Base-by-base conservation (phyloP, 2,888 invertebrate species). In the Plebejus melissa region DNA sequence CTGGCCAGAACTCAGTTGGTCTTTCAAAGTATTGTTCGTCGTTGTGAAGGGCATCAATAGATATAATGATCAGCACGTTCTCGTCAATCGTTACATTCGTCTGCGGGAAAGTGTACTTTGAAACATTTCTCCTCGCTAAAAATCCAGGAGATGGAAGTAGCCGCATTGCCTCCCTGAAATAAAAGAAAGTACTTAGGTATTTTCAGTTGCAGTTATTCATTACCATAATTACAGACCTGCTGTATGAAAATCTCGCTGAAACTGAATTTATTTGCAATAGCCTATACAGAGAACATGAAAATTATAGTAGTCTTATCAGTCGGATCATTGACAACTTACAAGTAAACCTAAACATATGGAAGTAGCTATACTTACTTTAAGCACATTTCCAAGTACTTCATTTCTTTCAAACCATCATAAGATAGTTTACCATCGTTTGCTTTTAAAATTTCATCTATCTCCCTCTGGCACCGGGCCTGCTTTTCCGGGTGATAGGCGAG, bases 21-120 rank as follows among this genome's bases (percentile, higher is more conserved):
- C 84, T 80, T 11, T 86, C 84, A 57, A 86, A 89, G 77, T 87
- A 88, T 74, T 84, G 76, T 2, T 87, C 87, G 76, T 89, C 89
- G 32, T 83, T 86, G 72, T 88, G 88, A 60, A 89, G 75, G 32
- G 74, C 57, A 57, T 46, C 57, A 36, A 89, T 77, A 0, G 89
- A 86, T 2, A 90, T 80, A 2, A 80, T 74, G 1, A 84, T 75
- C 0, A 78, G 78, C 0, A 81, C 80, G 0, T 80, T 81, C 4
- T 81, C 77, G 76, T 88, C 88, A 50, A 89, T 83, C 3, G 84
- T 80, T 13, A 83, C 22, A 38, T 80, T 70, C 3, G 80, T 50
- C 5, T 79, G 80, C 3, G 79, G 78, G 69, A 82, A 76, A 2
- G 78, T 81, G 57, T 82, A 82, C 13, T 78, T 76, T 2, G 77